Evolutionary conservation across 2,888 invertebrate genomes (phyloP).

Genomic region (Caenorhabditis zanzibari): DNA sequence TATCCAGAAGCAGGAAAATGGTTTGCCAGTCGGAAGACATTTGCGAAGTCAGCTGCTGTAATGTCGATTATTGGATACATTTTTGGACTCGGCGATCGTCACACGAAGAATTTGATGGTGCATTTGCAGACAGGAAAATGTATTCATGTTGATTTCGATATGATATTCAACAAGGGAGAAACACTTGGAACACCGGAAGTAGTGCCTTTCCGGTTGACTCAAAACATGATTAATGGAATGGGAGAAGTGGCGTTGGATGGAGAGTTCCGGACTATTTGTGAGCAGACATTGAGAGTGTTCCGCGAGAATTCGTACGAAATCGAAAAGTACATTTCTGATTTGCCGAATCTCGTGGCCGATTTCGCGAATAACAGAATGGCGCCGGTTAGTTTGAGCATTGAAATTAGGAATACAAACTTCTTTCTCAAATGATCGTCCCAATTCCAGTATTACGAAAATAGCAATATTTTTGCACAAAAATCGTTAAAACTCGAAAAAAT

Average conservation of each 20-base stretch:
- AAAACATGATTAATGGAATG: slow-evolving; percentile 97
- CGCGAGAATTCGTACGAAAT: slow-evolving; percentile 89
- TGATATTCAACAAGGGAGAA: slow-evolving; percentile 91
- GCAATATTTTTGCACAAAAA: no score
- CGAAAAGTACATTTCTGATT: slow-evolving; percentile 61
- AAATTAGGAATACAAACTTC: no score
- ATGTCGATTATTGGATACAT: slow-evolving; percentile 88
- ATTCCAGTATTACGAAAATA: no score
- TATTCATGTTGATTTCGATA: slow-evolving; percentile 98
- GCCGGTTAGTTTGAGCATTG: slow-evolving; percentile 7
- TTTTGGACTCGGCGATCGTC: slow-evolving; percentile 80
- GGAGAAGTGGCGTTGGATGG: slow-evolving; percentile 94
- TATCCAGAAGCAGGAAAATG: slow-evolving; percentile 84
- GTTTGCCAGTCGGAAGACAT: slow-evolving; percentile 94
- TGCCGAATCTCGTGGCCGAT: slow-evolving; percentile 58
- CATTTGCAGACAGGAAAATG: slow-evolving; percentile 95
- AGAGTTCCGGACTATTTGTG: slow-evolving; percentile 75
- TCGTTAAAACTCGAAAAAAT: no score
- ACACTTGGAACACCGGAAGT: slow-evolving; percentile 77
- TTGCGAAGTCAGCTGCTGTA: slow-evolving; percentile 94
- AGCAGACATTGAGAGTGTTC: slow-evolving; percentile 87
- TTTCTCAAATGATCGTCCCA: no score
- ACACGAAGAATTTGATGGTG: slow-evolving; percentile 88
- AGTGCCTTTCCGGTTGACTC: slow-evolving; percentile 92
- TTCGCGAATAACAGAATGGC: slow-evolving; percentile 12